Base-by-base conservation (phyloP, 1,140 invertebrate species). In the Vanessa atalanta region DNA sequence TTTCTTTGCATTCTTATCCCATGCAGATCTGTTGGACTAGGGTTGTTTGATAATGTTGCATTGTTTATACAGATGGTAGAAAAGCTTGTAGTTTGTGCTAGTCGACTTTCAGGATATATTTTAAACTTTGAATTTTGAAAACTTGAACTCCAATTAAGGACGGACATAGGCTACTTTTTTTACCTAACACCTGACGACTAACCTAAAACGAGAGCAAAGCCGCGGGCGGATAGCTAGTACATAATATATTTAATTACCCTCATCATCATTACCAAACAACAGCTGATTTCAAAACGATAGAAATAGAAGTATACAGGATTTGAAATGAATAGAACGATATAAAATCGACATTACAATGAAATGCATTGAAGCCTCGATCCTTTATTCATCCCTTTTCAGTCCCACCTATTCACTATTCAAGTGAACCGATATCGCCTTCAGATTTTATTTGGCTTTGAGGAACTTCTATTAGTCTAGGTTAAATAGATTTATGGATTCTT, bases 391-490 rank as follows among this genome's bases (percentile, higher is more conserved):
- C 37, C 66, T 47, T 69, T 69, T 69, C 57, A 61, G 31, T n/a
- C 23, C 55, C 15, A n/a, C 48, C 53, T 69, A 37, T 68, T 69
- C 66, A 57, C 66, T 69, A 69, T 69, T 69, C 66, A 69, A 60
- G 66, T 60, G 55, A 60, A 61, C 26, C 57, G 57, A 69, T 47
- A 47, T 43, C 53, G 31, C 66, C 51, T 69, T 47, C 23, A 69
- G 66, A 60, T 69, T 69, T 69, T 69, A 60, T 69, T 69, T 60
- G 66, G 53, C 53, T 69, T 47, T 69, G 53, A 61, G 23, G 55
- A 60, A 57, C 66, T 69, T 57, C 37, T 57, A 31, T 69, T 69
- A 55, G 43, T 47, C 53, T 69, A 60, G 31, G 13, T 69, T 69
- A 69, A 69, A 69, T 57, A 47, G 53, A 69, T 57, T 57, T 57